These are phyloP conservation scores for Myioborus melanocephalus DNA, from an alignment of 2,797 vertebrate genomes.

Conservation along the genomic window DNA sequence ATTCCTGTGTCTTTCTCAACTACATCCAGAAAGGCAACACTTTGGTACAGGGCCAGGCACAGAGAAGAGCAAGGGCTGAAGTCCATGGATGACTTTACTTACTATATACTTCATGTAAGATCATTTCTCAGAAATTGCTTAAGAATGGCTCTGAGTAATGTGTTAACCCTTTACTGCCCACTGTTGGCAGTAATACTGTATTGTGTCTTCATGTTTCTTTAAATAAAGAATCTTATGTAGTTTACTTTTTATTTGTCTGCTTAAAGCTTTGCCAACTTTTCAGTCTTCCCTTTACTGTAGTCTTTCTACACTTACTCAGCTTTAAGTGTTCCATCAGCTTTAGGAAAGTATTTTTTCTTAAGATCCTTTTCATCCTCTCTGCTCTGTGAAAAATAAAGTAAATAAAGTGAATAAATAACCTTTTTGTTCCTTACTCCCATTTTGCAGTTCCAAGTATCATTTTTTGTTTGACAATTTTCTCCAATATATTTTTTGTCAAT, in stretches of 20 bases:
- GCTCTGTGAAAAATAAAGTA: neutral
- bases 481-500: neutral
- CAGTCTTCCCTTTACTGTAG: neutral
- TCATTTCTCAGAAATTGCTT: neutral
- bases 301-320: neutral
- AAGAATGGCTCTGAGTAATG: neutral
- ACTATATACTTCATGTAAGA: neutral
- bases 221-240: neutral
- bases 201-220: neutral
- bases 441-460: neutral
- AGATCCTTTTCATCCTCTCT: neutral
- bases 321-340: neutral
- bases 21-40: neutral
- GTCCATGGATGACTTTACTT: neutral
- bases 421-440: neutral
- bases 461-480: neutral
- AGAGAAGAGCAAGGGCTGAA: neutral
- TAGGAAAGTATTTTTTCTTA: neutral
- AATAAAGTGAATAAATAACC: neutral
- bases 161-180: neutral
- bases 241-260: neutral
- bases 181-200: neutral
- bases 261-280: neutral
- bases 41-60: neutral
- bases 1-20: neutral